Base-by-base conservation (phyloP, 2,888 invertebrate genomes). In the Nudaria mundana region DNA sequence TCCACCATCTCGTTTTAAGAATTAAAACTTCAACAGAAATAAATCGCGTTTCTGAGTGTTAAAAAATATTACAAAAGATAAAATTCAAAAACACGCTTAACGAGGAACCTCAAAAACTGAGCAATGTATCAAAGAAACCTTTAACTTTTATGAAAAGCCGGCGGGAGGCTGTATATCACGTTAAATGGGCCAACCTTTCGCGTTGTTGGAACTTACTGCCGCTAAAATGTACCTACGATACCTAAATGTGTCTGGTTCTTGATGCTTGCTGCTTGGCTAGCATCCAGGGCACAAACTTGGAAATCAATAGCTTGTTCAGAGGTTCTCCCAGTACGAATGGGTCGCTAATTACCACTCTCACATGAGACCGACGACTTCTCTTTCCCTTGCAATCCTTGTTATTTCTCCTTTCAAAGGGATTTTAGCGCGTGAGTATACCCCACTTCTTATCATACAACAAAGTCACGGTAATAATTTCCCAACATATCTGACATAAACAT, bases 151-250 rank as follows among this genome's bases (percentile, higher is more conserved):
- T 76, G 79, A 75, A 76, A 71, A 65, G 78, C 73, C 73, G 72
- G 71, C 65, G 63, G 68, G 52, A 59, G 61, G 59, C 75, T 63
- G 73, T 82, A 79, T 77, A 76, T 82, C 75, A 81, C 67, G 76
- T 78, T 81, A 81, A 81, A 81, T 80, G 81, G 77, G 64, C 63
- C 68, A 72, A 73, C 76, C 76, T 78, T 78, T 78, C 79, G 78
- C 77, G 72, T 74, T 74, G 79, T 80, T 77, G 76, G 80, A 74
- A 82, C 71, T 81, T 79, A 81, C 75, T 69, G 75, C 73, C 12
- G 37, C 37, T 34, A 28, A 34, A 54, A 52, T 63, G 53, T 53
- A 52, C 49, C 51, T 52, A 40, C 56, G 52, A 57, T 53, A 56
- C 18, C 16, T n/a, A 28, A 34, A 36, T 34, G 26, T 24, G 36